phyloP scores from a whole-genome alignment of 2,888 invertebrate genomes.

The Prosapia bicincta region DNA sequence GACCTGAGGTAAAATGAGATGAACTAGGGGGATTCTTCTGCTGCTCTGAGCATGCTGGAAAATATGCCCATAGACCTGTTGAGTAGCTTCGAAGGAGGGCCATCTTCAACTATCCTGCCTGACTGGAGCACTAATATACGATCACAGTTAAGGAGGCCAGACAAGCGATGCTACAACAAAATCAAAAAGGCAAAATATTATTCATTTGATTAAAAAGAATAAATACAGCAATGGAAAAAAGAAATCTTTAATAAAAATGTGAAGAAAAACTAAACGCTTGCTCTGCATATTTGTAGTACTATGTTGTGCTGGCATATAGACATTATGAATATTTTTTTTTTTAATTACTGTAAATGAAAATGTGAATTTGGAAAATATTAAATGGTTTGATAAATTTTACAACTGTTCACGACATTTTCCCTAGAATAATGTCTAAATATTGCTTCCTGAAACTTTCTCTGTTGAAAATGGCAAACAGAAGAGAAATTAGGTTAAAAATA shows the following conservation, averaged over 20 bases:
- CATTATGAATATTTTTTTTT: too few species aligned
- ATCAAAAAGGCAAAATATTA: slow-evolving; percentile 8
- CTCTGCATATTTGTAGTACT: too few species aligned
- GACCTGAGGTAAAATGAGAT: background rate
- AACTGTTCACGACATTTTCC: too few species aligned
- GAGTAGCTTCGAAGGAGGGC: slow-evolving; percentile 56
- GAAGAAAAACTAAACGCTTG: too few species aligned
- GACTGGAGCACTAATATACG: slow-evolving; percentile 66
- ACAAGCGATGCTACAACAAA: slow-evolving; percentile 62
- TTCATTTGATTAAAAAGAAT: background rate
- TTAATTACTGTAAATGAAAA: too few species aligned
- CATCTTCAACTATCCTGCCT: slow-evolving; percentile 65
- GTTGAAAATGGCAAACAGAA: too few species aligned
- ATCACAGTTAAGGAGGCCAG: slow-evolving; percentile 68
- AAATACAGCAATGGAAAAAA: background rate
- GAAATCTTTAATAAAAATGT: background rate
- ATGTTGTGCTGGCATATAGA: too few species aligned
- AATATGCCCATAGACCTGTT: slow-evolving; percentile 56
- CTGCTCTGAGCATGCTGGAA: slow-evolving; percentile 51
- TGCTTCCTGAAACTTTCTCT: too few species aligned
- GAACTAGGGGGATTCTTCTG: background rate
- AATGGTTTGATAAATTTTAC: too few species aligned
- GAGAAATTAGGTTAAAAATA: too few species aligned
- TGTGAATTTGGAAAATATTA: too few species aligned
- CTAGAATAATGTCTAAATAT: too few species aligned